phyloP scores from a whole-genome alignment of 2,113 vertebrate genomes.

The Bombycilla garrulus region DNA sequence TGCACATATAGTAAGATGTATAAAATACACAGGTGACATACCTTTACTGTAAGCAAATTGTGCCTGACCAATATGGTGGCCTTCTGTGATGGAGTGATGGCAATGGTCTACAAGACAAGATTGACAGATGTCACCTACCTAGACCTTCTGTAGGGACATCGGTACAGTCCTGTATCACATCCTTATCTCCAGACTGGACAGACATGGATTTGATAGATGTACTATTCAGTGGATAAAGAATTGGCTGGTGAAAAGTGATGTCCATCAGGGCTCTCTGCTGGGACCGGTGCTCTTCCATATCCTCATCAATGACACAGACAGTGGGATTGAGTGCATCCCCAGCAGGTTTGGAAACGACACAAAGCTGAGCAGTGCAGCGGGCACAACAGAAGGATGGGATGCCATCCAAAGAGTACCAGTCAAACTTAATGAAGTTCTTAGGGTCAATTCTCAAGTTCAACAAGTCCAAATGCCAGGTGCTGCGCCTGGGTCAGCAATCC shows the following conservation, averaged over 20 bases:
- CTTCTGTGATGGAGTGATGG: background rate
- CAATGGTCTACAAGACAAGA: background rate
- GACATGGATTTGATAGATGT: background rate
- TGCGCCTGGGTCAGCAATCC: background rate
- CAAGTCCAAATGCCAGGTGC: background rate
- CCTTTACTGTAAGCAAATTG: background rate
- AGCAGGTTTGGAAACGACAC: background rate
- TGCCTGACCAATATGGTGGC: background rate
- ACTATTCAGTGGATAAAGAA: background rate
- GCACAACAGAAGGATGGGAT: background rate
- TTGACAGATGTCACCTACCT: accelerated
- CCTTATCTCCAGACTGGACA: background rate
- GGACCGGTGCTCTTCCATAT: accelerated
- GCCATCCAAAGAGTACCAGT: background rate
- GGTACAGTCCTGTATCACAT: background rate
- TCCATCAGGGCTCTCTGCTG: background rate
- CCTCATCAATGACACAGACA: too few relatives aligned
- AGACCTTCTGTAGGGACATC: background rate
- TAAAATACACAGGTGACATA: background rate
- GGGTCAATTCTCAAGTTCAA: too few relatives aligned
- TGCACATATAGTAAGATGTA: background rate
- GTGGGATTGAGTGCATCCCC: background rate
- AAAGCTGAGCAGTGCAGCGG: background rate
- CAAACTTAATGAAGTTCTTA: too few relatives aligned
- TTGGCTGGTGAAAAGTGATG: background rate